Evolutionary conservation across 2,888 invertebrate species (phyloP).

Genomic region (Ecliptopera silaceata): DNA sequence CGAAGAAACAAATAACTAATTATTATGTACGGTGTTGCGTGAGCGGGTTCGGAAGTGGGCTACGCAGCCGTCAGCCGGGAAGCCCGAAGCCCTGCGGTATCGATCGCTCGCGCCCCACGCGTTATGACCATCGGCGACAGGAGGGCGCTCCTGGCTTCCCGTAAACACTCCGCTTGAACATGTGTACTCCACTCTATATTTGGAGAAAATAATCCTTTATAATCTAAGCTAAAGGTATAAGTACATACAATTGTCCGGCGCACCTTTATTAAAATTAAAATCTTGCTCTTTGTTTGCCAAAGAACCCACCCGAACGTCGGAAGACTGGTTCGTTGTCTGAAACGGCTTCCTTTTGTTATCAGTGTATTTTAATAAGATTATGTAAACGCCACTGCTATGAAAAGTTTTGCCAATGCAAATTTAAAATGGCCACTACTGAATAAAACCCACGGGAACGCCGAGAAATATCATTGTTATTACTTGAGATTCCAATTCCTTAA

Average conservation of each 20-base stretch:
- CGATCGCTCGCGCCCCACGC: constrained; percentile 76
- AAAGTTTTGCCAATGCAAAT: constrained; percentile 43
- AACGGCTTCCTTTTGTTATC: constrained; percentile 27
- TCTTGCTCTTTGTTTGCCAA: constrained; percentile 23
- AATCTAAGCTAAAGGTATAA: constrained; percentile 15
- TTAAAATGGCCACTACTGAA: constrained; percentile 34
- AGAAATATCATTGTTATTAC: constrained; percentile 36
- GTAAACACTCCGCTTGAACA: constrained; percentile 61
- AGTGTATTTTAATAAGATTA: constrained; percentile 45
- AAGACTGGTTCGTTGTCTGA: constrained; percentile 21
- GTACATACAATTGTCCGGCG: constrained; percentile 13
- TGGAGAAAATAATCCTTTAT: constrained; percentile 29
- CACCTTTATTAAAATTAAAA: constrained; percentile 23
- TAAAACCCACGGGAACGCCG: constrained; percentile 30
- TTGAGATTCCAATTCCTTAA: constrained; percentile 22
- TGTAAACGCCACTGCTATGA: constrained; percentile 39
- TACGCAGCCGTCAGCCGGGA: constrained; percentile 51
- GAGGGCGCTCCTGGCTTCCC: constrained; percentile 70
- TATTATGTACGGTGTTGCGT: constrained; percentile 53
- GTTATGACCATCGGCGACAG: constrained; percentile 75
- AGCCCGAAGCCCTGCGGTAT: constrained; percentile 75
- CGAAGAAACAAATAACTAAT: constrained; percentile 46
- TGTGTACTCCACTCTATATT: constrained; percentile 41
- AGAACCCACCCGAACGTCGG: constrained; percentile 18
- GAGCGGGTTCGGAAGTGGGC: constrained; percentile 51